These are phyloP conservation scores for Oostethus manadensis DNA, from an alignment of 2,113 vertebrate species.

Conservation along the genomic window DNA sequence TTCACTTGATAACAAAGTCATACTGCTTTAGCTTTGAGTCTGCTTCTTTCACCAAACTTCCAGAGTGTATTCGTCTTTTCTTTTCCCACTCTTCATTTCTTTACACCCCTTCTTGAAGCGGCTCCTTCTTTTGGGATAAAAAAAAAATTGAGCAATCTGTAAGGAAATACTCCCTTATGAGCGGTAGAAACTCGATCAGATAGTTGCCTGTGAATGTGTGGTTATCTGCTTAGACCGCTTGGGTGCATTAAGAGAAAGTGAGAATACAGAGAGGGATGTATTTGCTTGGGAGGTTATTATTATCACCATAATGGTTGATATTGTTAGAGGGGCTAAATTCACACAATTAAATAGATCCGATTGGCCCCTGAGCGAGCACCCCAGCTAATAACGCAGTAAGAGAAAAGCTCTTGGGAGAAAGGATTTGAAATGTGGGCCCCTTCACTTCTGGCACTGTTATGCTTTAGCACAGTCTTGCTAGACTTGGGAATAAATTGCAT, in stretches of 20 bases:
- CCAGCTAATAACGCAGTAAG: conserved; percentile 79
- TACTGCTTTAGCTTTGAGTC: too few relatives aligned
- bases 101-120: too few relatives aligned
- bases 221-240: background rate
- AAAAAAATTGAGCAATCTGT: background rate
- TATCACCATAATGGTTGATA: conserved; percentile 9
- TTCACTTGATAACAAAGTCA: too few relatives aligned
- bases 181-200: background rate
- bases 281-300: conserved; percentile 5
- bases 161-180: background rate
- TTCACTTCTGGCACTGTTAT: conserved; percentile 32
- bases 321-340: conserved; percentile 5
- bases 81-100: too few relatives aligned
- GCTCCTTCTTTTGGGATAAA: background rate
- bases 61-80: too few relatives aligned
- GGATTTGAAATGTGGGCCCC: conserved; percentile 66
- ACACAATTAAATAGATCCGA: conserved; percentile 77
- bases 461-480: conserved; percentile 67
- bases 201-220: background rate
- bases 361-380: conserved; percentile 71
- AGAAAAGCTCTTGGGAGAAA: conserved; percentile 74
- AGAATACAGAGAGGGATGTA: background rate
- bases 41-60: too few relatives aligned
- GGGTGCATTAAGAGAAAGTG: background rate
- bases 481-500: conserved; percentile 78